phyloP scores from a whole-genome alignment of 2,888 invertebrate genomes.

The Smittia sp. region DNA sequence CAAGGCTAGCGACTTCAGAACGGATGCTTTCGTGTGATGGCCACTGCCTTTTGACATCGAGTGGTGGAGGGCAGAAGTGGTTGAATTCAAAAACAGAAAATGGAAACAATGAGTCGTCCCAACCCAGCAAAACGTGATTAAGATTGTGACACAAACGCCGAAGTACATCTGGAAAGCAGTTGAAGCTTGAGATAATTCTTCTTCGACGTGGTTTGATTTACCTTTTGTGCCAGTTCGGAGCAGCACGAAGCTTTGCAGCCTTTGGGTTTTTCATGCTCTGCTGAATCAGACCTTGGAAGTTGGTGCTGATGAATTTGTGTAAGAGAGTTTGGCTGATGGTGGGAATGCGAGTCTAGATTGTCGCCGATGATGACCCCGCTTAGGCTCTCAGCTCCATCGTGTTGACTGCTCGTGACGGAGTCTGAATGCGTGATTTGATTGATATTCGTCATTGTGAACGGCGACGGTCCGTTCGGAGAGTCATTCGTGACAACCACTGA shows the following conservation, averaged over 20 bases:
- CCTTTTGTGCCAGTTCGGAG: slow-evolving; percentile 80
- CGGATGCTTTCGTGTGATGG: slow-evolving; percentile 25
- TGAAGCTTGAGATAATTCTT: slow-evolving; percentile 42
- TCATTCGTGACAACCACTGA: slow-evolving; percentile 69
- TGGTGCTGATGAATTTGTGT: slow-evolving; percentile 34
- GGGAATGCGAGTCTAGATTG: slow-evolving; percentile 22
- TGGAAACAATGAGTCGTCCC: slow-evolving; percentile 90
- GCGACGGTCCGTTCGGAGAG: slow-evolving; percentile 57
- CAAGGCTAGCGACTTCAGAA: slow-evolving; percentile 25
- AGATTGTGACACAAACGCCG: slow-evolving; percentile 80
- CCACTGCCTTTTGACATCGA: slow-evolving; percentile 13
- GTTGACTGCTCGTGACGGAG: slow-evolving; percentile 62
- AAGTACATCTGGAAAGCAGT: slow-evolving; percentile 69
- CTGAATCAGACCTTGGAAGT: slow-evolving; percentile 43
- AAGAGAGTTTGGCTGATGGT: slow-evolving; percentile 42
- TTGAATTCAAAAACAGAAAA: slow-evolving; percentile 65
- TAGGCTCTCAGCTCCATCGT: slow-evolving; percentile 57
- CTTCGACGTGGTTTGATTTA: slow-evolving; percentile 49
- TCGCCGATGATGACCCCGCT: slow-evolving; percentile 42
- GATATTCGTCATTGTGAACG: slow-evolving; percentile 55
- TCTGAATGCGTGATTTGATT: slow-evolving; percentile 56
- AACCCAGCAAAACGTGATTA: slow-evolving; percentile 88
- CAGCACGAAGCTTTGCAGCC: slow-evolving; percentile 74
- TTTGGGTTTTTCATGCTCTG: slow-evolving; percentile 48
- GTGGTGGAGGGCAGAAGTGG: slow-evolving; percentile 29